Evolutionary conservation across 2,797 vertebrate species (phyloP).

Genomic region (Melopsittacus undulatus): DNA sequence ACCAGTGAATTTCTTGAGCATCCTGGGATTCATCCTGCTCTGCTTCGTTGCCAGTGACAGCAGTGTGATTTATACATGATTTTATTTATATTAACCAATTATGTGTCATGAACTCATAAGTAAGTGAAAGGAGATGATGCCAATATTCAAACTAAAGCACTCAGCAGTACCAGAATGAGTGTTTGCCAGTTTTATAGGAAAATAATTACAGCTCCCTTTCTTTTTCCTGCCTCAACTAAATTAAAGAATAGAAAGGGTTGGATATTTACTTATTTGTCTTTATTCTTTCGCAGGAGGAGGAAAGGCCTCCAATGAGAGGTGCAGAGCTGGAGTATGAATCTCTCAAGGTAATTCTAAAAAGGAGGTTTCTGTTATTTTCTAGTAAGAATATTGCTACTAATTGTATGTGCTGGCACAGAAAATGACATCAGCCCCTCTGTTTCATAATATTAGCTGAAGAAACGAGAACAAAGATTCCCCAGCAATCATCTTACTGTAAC

Average conservation of each 20-base stretch:
- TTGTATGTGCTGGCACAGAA: neutral
- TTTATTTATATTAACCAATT: neutral
- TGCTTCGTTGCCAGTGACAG: neutral
- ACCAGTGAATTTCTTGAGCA: neutral
- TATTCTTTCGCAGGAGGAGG: slow-evolving; percentile 77
- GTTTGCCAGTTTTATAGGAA: neutral
- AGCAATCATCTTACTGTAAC: neutral
- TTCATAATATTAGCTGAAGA: neutral
- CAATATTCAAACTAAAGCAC: neutral
- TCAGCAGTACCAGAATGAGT: neutral
- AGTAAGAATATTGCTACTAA: neutral
- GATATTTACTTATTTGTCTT: neutral
- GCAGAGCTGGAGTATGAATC: slow-evolving; percentile 98
- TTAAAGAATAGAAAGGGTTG: neutral
- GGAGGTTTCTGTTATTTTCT: neutral
- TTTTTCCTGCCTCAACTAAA: neutral
- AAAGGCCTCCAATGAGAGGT: slow-evolving; percentile 90
- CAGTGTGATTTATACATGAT: neutral
- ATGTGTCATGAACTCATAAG: neutral
- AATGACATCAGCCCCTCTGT: neutral
- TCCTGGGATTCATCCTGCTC: neutral
- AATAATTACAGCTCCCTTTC: neutral
- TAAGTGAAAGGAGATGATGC: neutral
- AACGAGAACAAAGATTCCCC: neutral
- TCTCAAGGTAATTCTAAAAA: slow-evolving; percentile 86